These are phyloP conservation scores for Sebastes jordani DNA, from an alignment of 2,797 vertebrate genomes.

Conservation along the genomic window DNA sequence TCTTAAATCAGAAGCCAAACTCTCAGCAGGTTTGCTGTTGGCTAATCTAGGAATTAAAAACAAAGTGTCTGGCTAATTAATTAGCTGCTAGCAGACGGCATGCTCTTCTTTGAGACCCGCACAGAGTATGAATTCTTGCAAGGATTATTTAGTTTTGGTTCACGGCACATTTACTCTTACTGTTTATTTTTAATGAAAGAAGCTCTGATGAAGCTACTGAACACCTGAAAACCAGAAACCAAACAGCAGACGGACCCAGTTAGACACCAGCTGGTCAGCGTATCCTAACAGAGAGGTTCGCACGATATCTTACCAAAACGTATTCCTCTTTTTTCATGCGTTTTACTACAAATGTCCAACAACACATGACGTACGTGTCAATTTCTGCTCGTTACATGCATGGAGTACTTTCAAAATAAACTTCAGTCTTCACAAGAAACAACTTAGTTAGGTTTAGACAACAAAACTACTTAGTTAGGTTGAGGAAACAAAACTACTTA, in stretches of 20 bases:
- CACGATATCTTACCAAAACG: too few species aligned
- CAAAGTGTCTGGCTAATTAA: not conserved
- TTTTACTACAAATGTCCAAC: too few species aligned
- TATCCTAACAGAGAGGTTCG: too few species aligned
- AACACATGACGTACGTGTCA: too few species aligned
- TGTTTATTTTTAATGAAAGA: not conserved
- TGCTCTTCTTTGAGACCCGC: not conserved
- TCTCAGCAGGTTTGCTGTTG: not conserved
- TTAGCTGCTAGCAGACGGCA: not conserved
- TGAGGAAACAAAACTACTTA: too few species aligned
- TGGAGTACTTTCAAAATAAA: too few species aligned
- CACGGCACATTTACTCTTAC: not conserved
- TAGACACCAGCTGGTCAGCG: too few species aligned
- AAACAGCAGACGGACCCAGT: not conserved
- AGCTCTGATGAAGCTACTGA: not conserved
- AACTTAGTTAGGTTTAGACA: too few species aligned
- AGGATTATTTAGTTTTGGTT: not conserved
- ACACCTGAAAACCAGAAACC: too few species aligned
- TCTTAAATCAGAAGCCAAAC: not conserved
- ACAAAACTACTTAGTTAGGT: not conserved
- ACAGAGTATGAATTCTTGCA: not conserved
- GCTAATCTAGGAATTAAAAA: not conserved
- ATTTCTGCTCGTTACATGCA: too few species aligned
- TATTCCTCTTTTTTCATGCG: too few species aligned
- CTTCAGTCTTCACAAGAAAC: too few species aligned